These are phyloP conservation scores for Tyrannus savana DNA, from an alignment of 2,113 vertebrate species.

Conservation along the genomic window DNA sequence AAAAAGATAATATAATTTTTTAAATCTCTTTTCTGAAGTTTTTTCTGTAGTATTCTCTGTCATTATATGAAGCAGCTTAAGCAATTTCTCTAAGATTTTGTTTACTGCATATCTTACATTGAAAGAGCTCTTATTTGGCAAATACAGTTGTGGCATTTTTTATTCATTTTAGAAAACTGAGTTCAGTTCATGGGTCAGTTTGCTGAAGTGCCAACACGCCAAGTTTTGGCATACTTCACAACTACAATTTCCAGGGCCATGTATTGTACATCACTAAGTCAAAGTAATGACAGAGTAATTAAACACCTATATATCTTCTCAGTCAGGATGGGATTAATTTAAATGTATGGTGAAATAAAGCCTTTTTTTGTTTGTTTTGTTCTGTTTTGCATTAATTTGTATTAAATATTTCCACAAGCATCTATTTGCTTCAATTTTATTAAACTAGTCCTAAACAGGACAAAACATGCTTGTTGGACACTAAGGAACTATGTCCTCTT, in stretches of 20 bases:
- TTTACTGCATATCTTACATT: not conserved
- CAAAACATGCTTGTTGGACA: not conserved
- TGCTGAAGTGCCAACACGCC: not conserved
- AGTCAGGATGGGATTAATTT: not conserved
- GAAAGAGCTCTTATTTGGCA: not conserved
- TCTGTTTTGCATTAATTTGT: not conserved
- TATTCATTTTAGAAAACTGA: not conserved
- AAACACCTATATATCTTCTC: not conserved
- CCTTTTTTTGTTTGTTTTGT: not conserved
- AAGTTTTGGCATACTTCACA: not conserved
- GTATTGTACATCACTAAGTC: not conserved
- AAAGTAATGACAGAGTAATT: not conserved
- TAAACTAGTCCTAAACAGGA: not conserved
- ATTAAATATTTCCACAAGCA: not conserved
- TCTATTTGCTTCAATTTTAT: not conserved
- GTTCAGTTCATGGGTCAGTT: not conserved
- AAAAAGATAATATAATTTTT: not conserved
- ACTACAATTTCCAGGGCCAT: not conserved
- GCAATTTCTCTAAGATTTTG: not conserved
- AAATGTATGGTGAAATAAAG: not conserved
- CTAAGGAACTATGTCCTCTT: not conserved
- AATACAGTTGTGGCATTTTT: not conserved
- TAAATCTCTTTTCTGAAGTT: not conserved
- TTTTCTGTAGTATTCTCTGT: not conserved
- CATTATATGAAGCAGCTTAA: not conserved